Evolutionary conservation across 2,888 invertebrate species (phyloP), one percentile per base, ranked within the genome.

Genomic region (Candidula unifasciata): DNA sequence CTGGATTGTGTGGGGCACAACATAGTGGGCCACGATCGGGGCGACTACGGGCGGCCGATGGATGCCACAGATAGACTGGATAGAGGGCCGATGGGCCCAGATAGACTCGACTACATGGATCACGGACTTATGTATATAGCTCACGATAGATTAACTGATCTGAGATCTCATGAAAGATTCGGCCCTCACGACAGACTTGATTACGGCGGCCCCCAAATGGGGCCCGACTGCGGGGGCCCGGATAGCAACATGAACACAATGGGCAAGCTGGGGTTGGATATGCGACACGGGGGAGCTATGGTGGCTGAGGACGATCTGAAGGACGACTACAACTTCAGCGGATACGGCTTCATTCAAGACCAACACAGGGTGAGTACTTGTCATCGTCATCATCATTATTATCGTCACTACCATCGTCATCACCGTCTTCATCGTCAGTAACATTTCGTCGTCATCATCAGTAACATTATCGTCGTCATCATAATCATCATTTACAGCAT

Each of bases 201-300:
- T 44, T 82, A 27, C 27, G 76, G 71, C 13, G 76, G 76, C 60
- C 30, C 80, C 16, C 21, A 24, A 2, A 16, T 82, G 8, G 73
- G 73, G 5, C 52, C 54, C 18, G 82, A 76, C 44, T 76, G 82
- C 24, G 82, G n/a, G 27, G 82, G 82, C 44, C 74, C 82, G 35
- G 82, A 82, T 54, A 57, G 52, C 0, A 82, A 82, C 66, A 82
- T 82, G 82, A 82, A 82, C 82, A 66, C 73, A 10, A 80, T 80
- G 80, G 52, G 30, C 16, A 82, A 82, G 30, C 24, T 74, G 35
- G 74, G 74, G 18, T 27, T 76, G 3, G 24, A 74, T 33, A n/a
- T 76, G 66, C 13, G 82, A 16, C 82, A 64, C 35, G 8, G 73
- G 33, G 57, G 73, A 33, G 60, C 54, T 64, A 21, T 76, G 37